Conservation (phyloP, 2,797 vertebrate species). For the Lepus townsendii region DNA sequence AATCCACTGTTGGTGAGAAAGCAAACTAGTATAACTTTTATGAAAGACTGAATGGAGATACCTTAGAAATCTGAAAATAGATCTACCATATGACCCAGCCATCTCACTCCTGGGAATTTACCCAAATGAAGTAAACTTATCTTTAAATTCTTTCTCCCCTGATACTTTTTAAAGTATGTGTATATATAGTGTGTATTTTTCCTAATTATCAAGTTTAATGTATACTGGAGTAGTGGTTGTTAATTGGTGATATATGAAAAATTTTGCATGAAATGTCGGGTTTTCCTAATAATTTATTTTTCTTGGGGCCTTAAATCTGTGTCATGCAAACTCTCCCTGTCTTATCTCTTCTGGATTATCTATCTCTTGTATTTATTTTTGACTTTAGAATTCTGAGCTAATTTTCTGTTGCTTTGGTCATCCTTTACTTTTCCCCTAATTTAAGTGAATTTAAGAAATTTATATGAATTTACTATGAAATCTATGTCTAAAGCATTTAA, state of each 20-base stretch:
- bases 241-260: constrained; percentile 38
- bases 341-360: background rate
- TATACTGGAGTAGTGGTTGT: background rate
- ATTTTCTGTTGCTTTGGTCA: constrained; percentile 26
- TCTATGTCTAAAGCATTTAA: background rate
- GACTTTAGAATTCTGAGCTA: background rate
- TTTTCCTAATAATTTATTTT: background rate
- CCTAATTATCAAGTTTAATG: background rate
- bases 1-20: too few species aligned
- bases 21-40: too few species aligned
- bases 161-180: too few species aligned
- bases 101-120: too few species aligned
- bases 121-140: too few species aligned
- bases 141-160: too few species aligned
- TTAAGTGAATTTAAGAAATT: constrained; percentile 11
- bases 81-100: too few species aligned
- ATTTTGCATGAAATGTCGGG: background rate
- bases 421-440: background rate
- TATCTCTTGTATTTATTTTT: constrained; percentile 30
- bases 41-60: too few species aligned
- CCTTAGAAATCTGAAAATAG: too few species aligned
- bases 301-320: background rate
- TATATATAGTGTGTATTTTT: background rate
- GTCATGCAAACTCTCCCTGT: background rate
- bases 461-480: constrained; percentile 40